Percentiles rank a stretch among this genome's conserved stretches.
Evolutionary conservation across 2,888 invertebrate species (phyloP).

Genomic region (Eledone cirrhosa): DNA sequence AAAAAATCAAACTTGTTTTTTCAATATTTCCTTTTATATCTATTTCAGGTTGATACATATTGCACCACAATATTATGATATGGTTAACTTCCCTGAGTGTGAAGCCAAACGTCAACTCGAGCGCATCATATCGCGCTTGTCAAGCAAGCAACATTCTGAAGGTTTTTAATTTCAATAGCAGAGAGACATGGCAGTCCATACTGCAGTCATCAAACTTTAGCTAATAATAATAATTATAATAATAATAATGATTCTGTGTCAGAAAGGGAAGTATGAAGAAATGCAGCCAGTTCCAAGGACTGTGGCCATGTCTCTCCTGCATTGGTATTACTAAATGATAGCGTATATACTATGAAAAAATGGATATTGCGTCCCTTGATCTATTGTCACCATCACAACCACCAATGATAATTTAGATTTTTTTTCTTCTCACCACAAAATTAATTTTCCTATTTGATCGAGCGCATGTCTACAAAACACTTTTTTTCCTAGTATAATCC

Average conservation of each 20-base stretch:
- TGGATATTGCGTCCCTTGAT: no score
- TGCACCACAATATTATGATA: conserved; percentile 97
- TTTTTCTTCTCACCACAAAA: no score
- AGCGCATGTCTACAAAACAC: no score
- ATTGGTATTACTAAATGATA: not conserved
- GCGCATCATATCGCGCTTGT: conserved; percentile 81
- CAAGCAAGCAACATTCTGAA: conserved; percentile 68
- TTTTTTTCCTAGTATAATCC: no score
- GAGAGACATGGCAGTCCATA: not conserved
- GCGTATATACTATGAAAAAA: no score
- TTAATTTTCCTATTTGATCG: no score
- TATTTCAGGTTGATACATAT: conserved; percentile 83
- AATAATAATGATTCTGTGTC: no score
- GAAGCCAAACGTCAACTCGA: conserved; percentile 84
- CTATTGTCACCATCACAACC: no score
- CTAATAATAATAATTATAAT: not conserved
- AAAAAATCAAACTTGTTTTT: no score
- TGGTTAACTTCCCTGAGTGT: conserved; percentile 96
- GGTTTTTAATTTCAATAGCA: not conserved
- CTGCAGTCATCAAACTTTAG: not conserved
- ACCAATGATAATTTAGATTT: no score
- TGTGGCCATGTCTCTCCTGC: not conserved
- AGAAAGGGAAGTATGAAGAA: no score
- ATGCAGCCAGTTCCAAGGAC: no score
- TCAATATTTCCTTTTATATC: not conserved